These are phyloP conservation scores for Strigamia transsilvanica DNA, from an alignment of 2,888 invertebrate species.

Conservation along the genomic window DNA sequence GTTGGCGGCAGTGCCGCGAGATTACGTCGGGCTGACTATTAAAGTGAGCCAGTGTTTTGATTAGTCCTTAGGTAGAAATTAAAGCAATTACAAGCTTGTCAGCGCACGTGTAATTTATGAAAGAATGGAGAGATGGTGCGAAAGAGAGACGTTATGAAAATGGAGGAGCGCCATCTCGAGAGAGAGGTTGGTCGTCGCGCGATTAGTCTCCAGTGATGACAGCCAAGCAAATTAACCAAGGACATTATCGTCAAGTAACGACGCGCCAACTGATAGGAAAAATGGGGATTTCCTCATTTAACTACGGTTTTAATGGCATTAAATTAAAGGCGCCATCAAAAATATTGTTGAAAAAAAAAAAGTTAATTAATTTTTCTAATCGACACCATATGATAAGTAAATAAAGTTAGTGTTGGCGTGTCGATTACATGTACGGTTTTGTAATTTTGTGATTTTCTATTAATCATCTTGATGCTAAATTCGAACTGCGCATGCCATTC, in stretches of 20 bases:
- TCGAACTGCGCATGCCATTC: too few species aligned
- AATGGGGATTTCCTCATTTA: constrained; percentile 20
- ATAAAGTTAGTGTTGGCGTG: too few species aligned
- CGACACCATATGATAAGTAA: too few species aligned
- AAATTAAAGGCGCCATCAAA: not conserved
- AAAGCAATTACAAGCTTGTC: constrained; percentile 20
- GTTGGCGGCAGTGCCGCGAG: not conserved
- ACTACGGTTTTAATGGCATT: not conserved
- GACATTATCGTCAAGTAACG: constrained; percentile 13
- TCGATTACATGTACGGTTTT: too few species aligned
- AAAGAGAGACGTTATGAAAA: not conserved
- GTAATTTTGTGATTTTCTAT: too few species aligned
- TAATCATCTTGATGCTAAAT: too few species aligned
- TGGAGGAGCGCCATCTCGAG: not conserved
- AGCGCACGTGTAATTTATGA: constrained; percentile 11
- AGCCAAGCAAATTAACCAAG: constrained; percentile 12
- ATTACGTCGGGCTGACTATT: not conserved
- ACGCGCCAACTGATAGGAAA: not conserved
- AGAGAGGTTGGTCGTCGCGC: not conserved
- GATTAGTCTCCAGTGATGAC: constrained; percentile 20
- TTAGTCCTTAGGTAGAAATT: constrained; percentile 20
- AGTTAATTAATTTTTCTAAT: not conserved
- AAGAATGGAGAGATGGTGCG: not conserved
- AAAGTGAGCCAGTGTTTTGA: constrained; percentile 20
- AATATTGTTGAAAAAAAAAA: not conserved